These are phyloP conservation scores for Ciona savignyi DNA, from an alignment of 23 tunicate genomes.

Conservation along the genomic window DNA sequence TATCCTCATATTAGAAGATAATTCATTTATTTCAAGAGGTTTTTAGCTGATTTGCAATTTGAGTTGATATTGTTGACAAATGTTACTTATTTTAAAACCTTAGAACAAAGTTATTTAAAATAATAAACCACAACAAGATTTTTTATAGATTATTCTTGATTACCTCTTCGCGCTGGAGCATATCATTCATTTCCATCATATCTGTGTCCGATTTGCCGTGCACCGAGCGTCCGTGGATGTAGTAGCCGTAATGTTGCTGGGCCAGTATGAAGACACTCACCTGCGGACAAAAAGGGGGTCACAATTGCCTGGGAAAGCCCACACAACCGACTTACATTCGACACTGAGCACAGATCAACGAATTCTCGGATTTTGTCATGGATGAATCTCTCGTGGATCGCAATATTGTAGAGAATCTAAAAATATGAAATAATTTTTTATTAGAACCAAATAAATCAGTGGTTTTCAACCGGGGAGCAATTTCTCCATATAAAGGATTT, in stretches of 20 bases:
- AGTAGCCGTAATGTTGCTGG: slow-evolving; percentile 64
- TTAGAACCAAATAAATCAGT: too few relatives aligned
- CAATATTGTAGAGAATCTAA: slow-evolving; percentile 50
- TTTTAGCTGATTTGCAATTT: too few relatives aligned
- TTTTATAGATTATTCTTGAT: too few relatives aligned
- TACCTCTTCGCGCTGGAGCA: slow-evolving; percentile 83
- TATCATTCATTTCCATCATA: slow-evolving; percentile 73
- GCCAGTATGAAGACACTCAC: slow-evolving; percentile 74
- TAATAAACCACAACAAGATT: too few relatives aligned
- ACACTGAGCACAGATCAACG: slow-evolving; percentile 86
- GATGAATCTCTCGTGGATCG: slow-evolving; percentile 79
- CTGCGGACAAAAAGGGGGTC: slow-evolving; percentile 11
- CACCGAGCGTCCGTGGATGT: slow-evolving; percentile 90
- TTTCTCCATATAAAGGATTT: too few relatives aligned
- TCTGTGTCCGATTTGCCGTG: slow-evolving; percentile 92
- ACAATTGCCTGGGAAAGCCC: neutral
- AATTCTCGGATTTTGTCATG: slow-evolving; percentile 73
- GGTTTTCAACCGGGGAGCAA: too few relatives aligned
- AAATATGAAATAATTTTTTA: too few relatives aligned
- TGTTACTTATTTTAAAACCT: too few relatives aligned
- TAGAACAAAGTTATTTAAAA: too few relatives aligned
- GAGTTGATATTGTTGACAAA: too few relatives aligned
- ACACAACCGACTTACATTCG: slow-evolving; percentile 52
- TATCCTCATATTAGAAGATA: too few relatives aligned
- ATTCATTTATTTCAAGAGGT: too few relatives aligned